phyloP scores from a whole-genome alignment of 1,140 invertebrate genomes.

The Teleogryllus occipitalis region DNA sequence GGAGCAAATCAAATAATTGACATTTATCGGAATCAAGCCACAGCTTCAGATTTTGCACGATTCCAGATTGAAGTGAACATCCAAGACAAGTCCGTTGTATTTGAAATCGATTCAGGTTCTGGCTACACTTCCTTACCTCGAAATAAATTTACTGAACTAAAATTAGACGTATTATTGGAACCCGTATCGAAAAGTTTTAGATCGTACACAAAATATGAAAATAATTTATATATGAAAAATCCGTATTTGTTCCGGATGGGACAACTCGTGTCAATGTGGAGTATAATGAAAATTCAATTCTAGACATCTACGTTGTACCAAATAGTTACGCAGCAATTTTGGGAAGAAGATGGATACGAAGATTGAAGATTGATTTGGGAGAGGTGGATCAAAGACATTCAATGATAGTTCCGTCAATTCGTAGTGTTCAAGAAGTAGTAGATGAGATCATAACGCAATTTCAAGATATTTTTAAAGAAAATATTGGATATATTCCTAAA shows the following conservation, averaged over 20 bases:
- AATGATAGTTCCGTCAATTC: not conserved
- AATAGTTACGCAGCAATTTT: not conserved
- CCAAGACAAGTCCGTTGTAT: too few relatives aligned
- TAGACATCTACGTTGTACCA: not conserved
- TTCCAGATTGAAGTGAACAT: too few relatives aligned
- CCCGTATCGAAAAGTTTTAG: too few relatives aligned
- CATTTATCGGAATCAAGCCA: too few relatives aligned
- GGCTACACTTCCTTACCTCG: too few relatives aligned
- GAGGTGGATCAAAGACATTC: not conserved
- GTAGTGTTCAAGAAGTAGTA: not conserved
- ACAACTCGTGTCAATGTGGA: not conserved
- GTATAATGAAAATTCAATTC: not conserved
- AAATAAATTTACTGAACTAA: too few relatives aligned
- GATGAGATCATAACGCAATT: not conserved
- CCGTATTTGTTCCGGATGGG: not conserved
- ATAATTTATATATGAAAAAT: too few relatives aligned
- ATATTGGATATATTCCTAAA: not conserved
- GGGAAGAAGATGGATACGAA: not conserved
- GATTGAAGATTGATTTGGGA: not conserved
- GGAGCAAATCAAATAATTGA: too few relatives aligned
- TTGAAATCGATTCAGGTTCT: too few relatives aligned
- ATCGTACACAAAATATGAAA: too few relatives aligned
- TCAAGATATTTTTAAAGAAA: not conserved
- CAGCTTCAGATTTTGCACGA: too few relatives aligned
- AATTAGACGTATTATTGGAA: too few relatives aligned